Evolutionary conservation across 2,113 vertebrate genomes (phyloP), one percentile per base, ranked within the genome.

Genomic region (Gorsachius goisagi): DNA sequence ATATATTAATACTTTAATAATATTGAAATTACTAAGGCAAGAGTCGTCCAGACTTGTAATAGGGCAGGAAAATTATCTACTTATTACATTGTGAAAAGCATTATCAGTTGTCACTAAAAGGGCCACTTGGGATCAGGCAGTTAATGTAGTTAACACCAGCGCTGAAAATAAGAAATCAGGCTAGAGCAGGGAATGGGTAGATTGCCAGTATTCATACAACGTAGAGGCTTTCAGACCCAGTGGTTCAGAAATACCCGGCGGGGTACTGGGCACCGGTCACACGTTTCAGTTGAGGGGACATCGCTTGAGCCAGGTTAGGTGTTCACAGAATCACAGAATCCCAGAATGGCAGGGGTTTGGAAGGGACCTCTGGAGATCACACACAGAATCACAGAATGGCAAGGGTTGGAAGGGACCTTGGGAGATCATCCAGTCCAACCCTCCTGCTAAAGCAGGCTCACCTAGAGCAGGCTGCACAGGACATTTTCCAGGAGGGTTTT

Each of bases 281-380:
- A 22, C 0, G 0, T n/a, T 73, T 39, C 32, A 12, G 13, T 0
- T 27, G 20, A 81, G 41, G 12, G 17, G 11, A 2, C 58, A 84
- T 30, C 50, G 58, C 41, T 72, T 0, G 0, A 76, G 44, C 20
- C 27, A 71, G 53, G 9, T 53, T 39, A 76, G 52, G 32, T 19
- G 26, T 47, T 60, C 68, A 27, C 1, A 0, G 58, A 44, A 44
- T 44, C 41, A 12, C 41, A 44, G 41, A 44, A 44, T 44, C 41
- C 41, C 41, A 44, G 41, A 44, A 44, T 44, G 41, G 14, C 41
- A 44, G 41, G 41, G 41, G 41, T 41, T 44, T 44, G 41, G 41
- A 44, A 44, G 41, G 15, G 41, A 44, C 41, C 41, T 44, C 41
- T 44, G 41, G 41, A 44, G 15, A 44, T 44, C 41, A 44, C 39